Evolutionary conservation across 1,140 invertebrate genomes (phyloP), one percentile per base, ranked within the genome.

Genomic region (Ceratina japonica): DNA sequence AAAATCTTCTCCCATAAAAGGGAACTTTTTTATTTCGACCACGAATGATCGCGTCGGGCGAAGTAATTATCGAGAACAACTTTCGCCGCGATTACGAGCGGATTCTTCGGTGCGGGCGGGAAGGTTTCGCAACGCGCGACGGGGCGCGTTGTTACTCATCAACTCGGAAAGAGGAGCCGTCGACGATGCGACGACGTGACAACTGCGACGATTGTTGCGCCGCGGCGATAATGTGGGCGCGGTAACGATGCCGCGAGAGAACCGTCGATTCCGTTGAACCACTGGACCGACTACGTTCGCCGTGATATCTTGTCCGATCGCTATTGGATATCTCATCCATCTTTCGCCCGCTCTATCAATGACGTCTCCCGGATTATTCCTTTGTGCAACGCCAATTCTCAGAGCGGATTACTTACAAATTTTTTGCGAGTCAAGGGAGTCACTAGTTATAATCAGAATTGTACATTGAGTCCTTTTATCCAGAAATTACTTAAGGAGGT

Each of bases 171-270:
- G 66, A 54, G 49, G 15, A 18, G 61, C 22, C n/a, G 54, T 16
- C 4, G 31, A 16, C 52, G 49, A 70, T 7, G 37, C 20, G 13
- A 44, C 49, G 37, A 44, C 49, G 37, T 52, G 54, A 52, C 68
- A 51, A 70, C 44, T 20, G 56, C 59, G 37, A 73, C 64, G 61
- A 82, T 79, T 61, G 64, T 82, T 76, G 49, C 80, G 73, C 49
- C 27, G 69, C 76, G 80, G 56, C 66, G 75, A 78, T 74, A 82
- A 83, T 82, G 63, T 62, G 79, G 69, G 27, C 66, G 82, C 63
- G 69, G 82, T 59, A 82, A 83, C 54, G 63, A 8, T 15, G 64
- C 54, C 54, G 80, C n/a, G 59, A 79, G 54, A 82, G 69, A 44
- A 44, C 2, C 58, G 79, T 56, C 64, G 75, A 82, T 84, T 75